Evolutionary conservation across 2,797 vertebrate species (phyloP), one percentile per base, ranked within the genome.

Genomic region (Enteromius argenteus): DNA sequence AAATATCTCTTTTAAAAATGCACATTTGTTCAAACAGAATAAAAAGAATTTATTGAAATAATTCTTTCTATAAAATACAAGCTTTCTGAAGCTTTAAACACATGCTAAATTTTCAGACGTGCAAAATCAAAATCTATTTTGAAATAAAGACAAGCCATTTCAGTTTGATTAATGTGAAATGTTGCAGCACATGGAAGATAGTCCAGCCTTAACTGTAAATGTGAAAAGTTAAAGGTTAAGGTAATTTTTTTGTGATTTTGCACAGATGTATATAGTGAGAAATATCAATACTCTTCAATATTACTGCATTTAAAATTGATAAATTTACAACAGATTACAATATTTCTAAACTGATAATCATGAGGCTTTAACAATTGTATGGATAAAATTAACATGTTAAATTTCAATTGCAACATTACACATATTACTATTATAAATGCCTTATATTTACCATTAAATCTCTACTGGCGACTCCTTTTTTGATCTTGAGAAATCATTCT

Each of bases 41-140:
- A 8, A 19, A 80, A 81, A 69, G 56, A 23, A 60, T 81, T 60
- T n/a, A 81, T 32, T 42, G 37, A 58, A 71, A 58, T 21, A 56
- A 19, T 46, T 23, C 2, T 42, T 60, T 27, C 30, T 44, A 64
- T 10, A 82, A 60, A 37, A 68, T 37, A 75, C 64, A 19, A 80
- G 23, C 39, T 44, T 64, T 66, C 68, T 67, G 60, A 79, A 32
- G 44, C 32, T 35, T 73, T 66, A 46, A 86, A 71, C 30, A 46
- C 46, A 85, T 86, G 83, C 87, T 35, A 62, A 62, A 21, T 80
- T 83, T 68, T 72, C 19, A 67, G n/a, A n/a, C 68, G 17, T 84
- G 82, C 74, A 76, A 72, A 84, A 30, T 44, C 56, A 15, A 80
- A 46, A 44, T 66, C 32, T 21, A 11, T 86, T 84, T 60, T 21